These are phyloP conservation scores for Siderastrea radians DNA, from an alignment of 92 coral and sea anemone genomes.

Conservation along the genomic window DNA sequence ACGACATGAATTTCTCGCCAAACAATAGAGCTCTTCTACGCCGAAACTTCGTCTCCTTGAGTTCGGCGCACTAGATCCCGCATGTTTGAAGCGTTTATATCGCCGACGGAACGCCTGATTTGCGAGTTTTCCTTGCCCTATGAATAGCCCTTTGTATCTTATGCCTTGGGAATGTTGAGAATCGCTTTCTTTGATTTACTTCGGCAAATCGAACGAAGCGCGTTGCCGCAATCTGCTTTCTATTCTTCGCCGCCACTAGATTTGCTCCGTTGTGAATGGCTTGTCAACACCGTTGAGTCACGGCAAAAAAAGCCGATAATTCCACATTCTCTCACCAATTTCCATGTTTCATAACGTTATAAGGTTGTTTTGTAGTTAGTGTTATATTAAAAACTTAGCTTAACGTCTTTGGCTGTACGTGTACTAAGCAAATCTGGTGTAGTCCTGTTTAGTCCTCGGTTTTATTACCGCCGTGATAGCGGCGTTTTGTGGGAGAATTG, in stretches of 20 bases:
- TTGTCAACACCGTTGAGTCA: background rate
- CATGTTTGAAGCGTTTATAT: conserved; percentile 25
- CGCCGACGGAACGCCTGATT: background rate
- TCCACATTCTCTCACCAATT: background rate
- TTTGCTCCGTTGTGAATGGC: background rate
- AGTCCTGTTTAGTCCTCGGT: background rate
- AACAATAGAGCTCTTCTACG: conserved; percentile 38
- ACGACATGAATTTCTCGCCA: conserved; percentile 10
- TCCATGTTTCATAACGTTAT: background rate
- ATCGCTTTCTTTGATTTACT: background rate
- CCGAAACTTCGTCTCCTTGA: conserved; percentile 6
- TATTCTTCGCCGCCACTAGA: background rate
- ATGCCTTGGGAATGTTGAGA: background rate
- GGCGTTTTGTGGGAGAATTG: background rate
- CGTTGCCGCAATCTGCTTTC: background rate
- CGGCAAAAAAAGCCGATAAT: background rate
- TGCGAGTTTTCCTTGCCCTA: background rate
- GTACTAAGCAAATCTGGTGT: background rate
- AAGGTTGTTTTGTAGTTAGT: background rate
- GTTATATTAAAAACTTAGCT: background rate
- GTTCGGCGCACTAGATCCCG: conserved; percentile 18
- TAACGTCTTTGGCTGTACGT: background rate
- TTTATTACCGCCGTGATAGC: background rate
- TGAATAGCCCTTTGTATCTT: background rate
- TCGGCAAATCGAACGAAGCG: background rate